Percentiles rank a stretch among this genome's conserved stretches.
phyloP scores from a whole-genome alignment of 2,113 vertebrate species.

The Platichthys flesus region DNA sequence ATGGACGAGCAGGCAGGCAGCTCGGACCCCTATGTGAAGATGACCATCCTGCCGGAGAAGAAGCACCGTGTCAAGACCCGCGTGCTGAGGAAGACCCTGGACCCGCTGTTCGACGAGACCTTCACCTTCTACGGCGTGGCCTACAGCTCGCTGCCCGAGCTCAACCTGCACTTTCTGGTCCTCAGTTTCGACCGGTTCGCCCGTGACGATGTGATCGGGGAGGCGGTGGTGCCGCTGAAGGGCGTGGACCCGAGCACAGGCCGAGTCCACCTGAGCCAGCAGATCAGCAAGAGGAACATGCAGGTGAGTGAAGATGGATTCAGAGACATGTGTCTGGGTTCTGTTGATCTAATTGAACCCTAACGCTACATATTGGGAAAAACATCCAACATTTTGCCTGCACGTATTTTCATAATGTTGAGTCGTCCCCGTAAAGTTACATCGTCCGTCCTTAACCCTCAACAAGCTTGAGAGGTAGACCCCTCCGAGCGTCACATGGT shows the following conservation, averaged over 20 bases:
- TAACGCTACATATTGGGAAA: no score
- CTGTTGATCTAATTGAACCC: no score
- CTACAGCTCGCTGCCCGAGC: constrained; percentile 92
- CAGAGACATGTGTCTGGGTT: no score
- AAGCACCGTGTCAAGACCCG: constrained; percentile 96
- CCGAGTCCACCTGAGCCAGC: constrained; percentile 90
- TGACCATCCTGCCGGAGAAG: constrained; percentile 97
- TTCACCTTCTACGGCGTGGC: constrained; percentile 98
- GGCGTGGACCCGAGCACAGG: constrained; percentile 95
- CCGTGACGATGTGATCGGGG: constrained; percentile 93
- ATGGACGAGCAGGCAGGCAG: constrained; percentile 91
- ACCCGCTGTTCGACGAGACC: constrained; percentile 95
- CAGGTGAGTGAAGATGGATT: constrained; percentile 81
- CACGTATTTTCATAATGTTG: no score
- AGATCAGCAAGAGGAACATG: constrained; percentile 94
- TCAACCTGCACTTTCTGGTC: constrained; percentile 96
- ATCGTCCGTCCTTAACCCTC: no score
- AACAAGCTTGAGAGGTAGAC: no score
- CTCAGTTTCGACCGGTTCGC: constrained; percentile 97
- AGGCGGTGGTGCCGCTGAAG: constrained; percentile 92
- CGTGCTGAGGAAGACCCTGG: constrained; percentile 92
- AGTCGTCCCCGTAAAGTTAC: no score
- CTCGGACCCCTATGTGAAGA: constrained; percentile 96
- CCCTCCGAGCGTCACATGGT: no score
- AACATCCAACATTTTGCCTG: no score